Evolutionary conservation across 2,113 vertebrate genomes (phyloP), one percentile per base, ranked within the genome.

Genomic region (Probosciger aterrimus): DNA sequence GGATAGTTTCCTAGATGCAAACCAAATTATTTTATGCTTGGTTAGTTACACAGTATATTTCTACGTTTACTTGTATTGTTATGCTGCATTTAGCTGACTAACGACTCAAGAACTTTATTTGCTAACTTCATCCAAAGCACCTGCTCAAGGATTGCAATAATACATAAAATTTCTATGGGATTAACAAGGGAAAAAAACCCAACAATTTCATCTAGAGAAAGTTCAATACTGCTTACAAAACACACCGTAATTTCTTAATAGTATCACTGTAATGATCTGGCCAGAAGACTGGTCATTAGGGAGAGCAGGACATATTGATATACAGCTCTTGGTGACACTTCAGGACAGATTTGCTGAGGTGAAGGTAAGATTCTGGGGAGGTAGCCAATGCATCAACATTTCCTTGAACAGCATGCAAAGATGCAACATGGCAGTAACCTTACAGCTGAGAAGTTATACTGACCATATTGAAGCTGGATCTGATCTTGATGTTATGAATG

Each of bases 21-120:
- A 97, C 92, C 92, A 96, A 97, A 97, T 97, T 96, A 97, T 97
- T 97, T 96, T 95, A 97, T 98, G 97, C 59, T 91, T 98, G 92
- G 96, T 97, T 97, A 97, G 95, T 94, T 97, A 79, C 78, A 96
- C 59, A 75, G 67, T 90, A 84, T 93, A 97, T 96, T 97, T 96
- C 90, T 97, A 82, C 43, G 46, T 97, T 97, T 97, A 97, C 82
- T 95, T 95, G 68, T 93, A 88, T 90, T 95, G 88, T 91, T 96
- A 86, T 95, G 91, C 92, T 92, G 75, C 79, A 94, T 97, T 98
- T 97, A 95, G 75, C 91, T 86, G 74, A 94, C 91, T 97, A 97
- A 98, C 96, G 94, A 88, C 49, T 96, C 90, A 95, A 91, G 85
- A 93, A 96, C 59, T 93, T 96, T 96, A 85, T 97, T 97, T 96